Evolutionary conservation across 2,113 vertebrate species (phyloP).

Genomic region (Conger conger): DNA sequence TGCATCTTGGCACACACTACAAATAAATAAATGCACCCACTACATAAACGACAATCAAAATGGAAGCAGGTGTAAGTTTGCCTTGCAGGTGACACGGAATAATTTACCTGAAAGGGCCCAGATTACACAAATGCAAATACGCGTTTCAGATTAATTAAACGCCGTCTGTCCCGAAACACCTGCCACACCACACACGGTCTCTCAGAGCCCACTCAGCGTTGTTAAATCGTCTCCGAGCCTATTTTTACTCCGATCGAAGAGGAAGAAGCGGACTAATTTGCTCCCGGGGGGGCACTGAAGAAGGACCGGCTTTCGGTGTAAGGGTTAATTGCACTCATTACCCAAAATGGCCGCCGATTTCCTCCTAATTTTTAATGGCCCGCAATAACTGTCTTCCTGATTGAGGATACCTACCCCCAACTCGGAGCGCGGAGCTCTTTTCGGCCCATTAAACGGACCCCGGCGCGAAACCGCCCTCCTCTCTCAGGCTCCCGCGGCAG

Average conservation of each 20-base stretch:
- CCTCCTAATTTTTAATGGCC: constrained; percentile 50
- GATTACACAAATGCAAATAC: no score
- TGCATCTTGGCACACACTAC: no score
- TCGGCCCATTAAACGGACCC: constrained; percentile 58
- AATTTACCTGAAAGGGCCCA: no score
- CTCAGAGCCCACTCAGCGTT: neutral
- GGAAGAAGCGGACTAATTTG: constrained; percentile 43
- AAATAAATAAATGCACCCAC: no score
- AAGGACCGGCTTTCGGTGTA: constrained; percentile 40
- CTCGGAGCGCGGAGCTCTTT: constrained; percentile 38
- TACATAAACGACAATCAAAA: no score
- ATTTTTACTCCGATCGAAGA: neutral
- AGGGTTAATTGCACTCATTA: constrained; percentile 69
- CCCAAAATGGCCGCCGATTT: constrained; percentile 68
- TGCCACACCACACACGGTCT: neutral
- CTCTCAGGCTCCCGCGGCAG: no score
- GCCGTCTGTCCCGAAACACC: no score
- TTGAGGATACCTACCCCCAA: constrained; percentile 59
- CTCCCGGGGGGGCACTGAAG: constrained; percentile 39
- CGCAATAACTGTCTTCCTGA: constrained; percentile 68
- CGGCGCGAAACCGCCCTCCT: constrained; percentile 20
- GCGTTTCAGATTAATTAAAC: no score
- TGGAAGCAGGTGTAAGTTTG: no score
- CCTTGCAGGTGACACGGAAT: no score
- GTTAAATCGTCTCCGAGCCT: neutral